These are phyloP conservation scores for Pseudochromis fuscus DNA, from an alignment of 2,797 vertebrate species.

Conservation along the genomic window DNA sequence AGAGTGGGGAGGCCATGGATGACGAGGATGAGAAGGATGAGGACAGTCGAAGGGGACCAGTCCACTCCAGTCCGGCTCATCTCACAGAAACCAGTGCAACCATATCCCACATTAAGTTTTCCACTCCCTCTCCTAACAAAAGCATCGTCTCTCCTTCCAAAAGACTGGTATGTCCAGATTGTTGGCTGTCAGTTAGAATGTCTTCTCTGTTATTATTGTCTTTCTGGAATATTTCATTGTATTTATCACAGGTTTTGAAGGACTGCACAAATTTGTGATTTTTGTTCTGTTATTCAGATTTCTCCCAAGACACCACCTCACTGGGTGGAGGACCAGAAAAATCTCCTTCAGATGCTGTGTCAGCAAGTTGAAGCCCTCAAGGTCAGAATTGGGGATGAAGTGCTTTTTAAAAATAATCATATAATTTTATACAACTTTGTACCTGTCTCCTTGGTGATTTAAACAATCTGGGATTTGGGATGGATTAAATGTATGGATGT, in stretches of 20 bases:
- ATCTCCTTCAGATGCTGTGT: constrained; percentile 93
- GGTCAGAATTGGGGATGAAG: constrained; percentile 80
- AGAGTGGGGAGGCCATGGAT: constrained; percentile 83
- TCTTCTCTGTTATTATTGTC: not conserved
- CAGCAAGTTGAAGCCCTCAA: constrained; percentile 97
- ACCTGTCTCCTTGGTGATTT: too few species aligned
- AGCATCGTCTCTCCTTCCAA: constrained; percentile 91
- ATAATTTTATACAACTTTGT: too few species aligned
- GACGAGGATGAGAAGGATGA: constrained; percentile 74
- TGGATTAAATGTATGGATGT: not conserved
- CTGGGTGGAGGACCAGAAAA: constrained; percentile 98
- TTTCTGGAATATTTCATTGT: not conserved
- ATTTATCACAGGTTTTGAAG: not conserved
- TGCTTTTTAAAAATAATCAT: too few species aligned
- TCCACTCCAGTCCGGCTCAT: constrained; percentile 86
- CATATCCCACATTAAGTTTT: constrained; percentile 88
- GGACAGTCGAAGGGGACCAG: constrained; percentile 46
- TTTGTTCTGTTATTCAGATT: constrained; percentile 81
- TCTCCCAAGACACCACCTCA: constrained; percentile 95
- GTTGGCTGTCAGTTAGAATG: not conserved
- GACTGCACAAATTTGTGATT: not conserved
- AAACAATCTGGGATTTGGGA: too few species aligned
- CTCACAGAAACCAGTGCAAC: constrained; percentile 77
- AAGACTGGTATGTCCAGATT: constrained; percentile 86
- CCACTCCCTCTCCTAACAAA: constrained; percentile 90